These are phyloP conservation scores for Mythimna albipuncta DNA, from an alignment of 2,888 invertebrate species.

Conservation along the genomic window DNA sequence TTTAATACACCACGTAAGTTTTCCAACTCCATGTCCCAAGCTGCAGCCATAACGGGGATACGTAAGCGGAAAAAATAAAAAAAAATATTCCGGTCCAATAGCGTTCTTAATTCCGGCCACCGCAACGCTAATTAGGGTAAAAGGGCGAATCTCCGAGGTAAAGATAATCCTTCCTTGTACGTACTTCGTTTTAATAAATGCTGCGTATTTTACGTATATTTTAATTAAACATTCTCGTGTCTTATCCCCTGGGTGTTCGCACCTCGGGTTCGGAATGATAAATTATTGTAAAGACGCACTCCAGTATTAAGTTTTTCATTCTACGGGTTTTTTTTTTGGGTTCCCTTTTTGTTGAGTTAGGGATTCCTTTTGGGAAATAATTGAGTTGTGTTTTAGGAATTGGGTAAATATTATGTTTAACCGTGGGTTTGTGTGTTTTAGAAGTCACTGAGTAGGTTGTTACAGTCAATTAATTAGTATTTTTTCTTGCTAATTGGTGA, in stretches of 20 bases:
- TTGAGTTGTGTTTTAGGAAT: conserved; percentile 39
- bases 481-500: too few species aligned
- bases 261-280: conserved; percentile 60
- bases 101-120: conserved; percentile 56
- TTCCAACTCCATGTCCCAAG: conserved; percentile 2
- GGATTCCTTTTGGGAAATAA: conserved; percentile 37
- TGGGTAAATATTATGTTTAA: conserved; percentile 1
- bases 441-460: background rate
- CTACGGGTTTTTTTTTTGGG: conserved; percentile 13
- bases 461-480: background rate
- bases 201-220: conserved; percentile 75
- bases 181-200: conserved; percentile 78
- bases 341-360: conserved; percentile 13
- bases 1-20: conserved; percentile 4
- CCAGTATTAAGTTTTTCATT: conserved; percentile 52
- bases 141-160: conserved; percentile 71
- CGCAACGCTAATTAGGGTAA: conserved; percentile 75
- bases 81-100: conserved; percentile 41
- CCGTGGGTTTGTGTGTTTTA: background rate
- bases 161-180: conserved; percentile 75
- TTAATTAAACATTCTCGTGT: conserved; percentile 82
- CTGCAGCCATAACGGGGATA: conserved; percentile 14
- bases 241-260: conserved; percentile 60
- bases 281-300: conserved; percentile 62
- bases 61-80: conserved; percentile 43